phyloP scores from a whole-genome alignment of 2,113 vertebrate species.

The Serilophus lunatus region DNA sequence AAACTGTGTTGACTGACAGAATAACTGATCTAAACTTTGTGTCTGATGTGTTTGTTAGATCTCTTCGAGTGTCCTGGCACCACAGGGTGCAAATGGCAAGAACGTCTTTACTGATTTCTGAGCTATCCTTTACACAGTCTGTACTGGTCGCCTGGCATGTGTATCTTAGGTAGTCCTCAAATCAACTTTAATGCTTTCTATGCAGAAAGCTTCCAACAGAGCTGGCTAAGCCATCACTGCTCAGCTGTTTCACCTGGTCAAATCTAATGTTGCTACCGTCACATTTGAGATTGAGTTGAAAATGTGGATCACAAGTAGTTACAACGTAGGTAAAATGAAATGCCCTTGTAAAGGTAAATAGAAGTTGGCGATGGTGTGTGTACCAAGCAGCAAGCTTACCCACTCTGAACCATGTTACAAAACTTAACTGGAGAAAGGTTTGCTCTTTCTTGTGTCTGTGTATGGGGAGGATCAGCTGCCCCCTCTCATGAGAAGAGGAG shows the following conservation, averaged over 20 bases:
- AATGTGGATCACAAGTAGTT: background rate
- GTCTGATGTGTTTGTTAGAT: background rate
- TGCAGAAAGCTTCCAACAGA: background rate
- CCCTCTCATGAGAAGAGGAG: background rate
- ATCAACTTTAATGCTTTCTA: background rate
- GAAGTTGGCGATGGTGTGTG: background rate
- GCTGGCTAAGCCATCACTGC: background rate
- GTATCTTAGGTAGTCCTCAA: background rate
- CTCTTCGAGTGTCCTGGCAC: background rate
- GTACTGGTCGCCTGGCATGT: rapidly evolving
- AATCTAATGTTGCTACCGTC: background rate
- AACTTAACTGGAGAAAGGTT: background rate
- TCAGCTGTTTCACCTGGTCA: background rate
- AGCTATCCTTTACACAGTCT: background rate
- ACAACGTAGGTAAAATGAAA: background rate
- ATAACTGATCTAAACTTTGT: background rate
- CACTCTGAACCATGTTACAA: background rate
- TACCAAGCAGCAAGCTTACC: background rate
- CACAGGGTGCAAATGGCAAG: background rate
- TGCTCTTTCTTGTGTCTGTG: background rate
- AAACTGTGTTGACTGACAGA: background rate
- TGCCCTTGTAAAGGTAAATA: background rate
- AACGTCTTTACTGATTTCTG: background rate
- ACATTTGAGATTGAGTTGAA: background rate
- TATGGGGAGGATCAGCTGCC: background rate